Conservation (phyloP, 1,140 invertebrate genomes). For the Branchinecta lynchi region DNA sequence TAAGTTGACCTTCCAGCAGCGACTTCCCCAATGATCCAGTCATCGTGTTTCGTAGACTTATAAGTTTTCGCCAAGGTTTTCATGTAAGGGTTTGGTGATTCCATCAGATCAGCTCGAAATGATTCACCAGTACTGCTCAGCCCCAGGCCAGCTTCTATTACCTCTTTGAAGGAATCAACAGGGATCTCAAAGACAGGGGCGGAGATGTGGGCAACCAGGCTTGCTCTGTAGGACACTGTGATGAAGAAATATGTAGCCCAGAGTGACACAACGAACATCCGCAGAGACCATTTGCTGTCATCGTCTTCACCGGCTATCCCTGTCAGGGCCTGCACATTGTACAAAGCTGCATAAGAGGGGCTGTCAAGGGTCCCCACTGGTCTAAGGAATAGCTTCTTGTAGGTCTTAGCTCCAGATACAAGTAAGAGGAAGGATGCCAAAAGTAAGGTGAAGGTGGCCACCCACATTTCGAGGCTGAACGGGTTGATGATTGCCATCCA, state of each 20-base stretch:
- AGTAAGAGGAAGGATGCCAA: background rate
- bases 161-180: background rate
- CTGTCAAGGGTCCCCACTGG: background rate
- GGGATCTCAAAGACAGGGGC: background rate
- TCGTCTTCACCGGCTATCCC: background rate
- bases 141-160: background rate
- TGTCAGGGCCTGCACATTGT: background rate
- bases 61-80: background rate
- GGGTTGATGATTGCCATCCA: background rate
- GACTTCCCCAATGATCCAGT: background rate
- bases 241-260: constrained; percentile 1
- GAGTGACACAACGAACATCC: background rate
- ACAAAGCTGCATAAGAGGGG: background rate
- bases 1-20: background rate
- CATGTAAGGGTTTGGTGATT: background rate
- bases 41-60: background rate
- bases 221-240: background rate
- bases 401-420: background rate
- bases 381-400: background rate
- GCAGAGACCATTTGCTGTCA: background rate
- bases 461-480: background rate
- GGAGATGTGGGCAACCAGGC: background rate
- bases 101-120: background rate
- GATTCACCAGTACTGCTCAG: background rate
- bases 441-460: background rate